Evolutionary conservation across 2,888 invertebrate species (phyloP).

Genomic region (Linnaemya tessellans): DNA sequence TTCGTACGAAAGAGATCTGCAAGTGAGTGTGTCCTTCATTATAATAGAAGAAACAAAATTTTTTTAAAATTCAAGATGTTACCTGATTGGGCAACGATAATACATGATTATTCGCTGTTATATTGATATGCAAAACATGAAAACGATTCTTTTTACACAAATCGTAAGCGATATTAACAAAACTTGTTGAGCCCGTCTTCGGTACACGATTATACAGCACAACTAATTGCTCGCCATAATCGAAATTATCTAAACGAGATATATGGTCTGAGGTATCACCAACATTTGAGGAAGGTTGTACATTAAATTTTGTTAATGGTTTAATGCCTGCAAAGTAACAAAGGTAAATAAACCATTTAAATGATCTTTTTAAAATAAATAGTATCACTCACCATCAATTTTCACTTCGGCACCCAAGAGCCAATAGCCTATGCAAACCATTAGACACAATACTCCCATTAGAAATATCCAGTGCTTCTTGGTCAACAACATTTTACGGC

Average conservation of each 20-base stretch:
- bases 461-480: constrained; percentile 80
- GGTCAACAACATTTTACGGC: constrained; percentile 80
- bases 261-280: not conserved
- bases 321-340: constrained; percentile 74
- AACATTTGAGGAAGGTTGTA: constrained; percentile 17
- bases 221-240: constrained; percentile 87
- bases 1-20: constrained; percentile 90
- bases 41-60: not conserved
- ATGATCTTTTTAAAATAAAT: not conserved
- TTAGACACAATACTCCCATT: constrained; percentile 75
- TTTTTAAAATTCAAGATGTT: not conserved
- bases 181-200: constrained; percentile 98
- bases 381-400: constrained; percentile 54
- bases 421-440: constrained; percentile 79
- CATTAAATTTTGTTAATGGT: constrained; percentile 74
- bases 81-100: constrained; percentile 95
- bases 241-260: constrained; percentile 68
- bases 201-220: constrained; percentile 98
- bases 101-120: constrained; percentile 97
- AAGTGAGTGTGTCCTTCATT: not conserved
- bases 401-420: constrained; percentile 77
- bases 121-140: constrained; percentile 96
- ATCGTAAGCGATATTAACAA: constrained; percentile 94
- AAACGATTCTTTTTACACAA: constrained; percentile 90
- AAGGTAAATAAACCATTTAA: not conserved